Evolutionary conservation across 2,797 vertebrate species (phyloP), one percentile per base, ranked within the genome.

Genomic region (Cuniculus paca): DNA sequence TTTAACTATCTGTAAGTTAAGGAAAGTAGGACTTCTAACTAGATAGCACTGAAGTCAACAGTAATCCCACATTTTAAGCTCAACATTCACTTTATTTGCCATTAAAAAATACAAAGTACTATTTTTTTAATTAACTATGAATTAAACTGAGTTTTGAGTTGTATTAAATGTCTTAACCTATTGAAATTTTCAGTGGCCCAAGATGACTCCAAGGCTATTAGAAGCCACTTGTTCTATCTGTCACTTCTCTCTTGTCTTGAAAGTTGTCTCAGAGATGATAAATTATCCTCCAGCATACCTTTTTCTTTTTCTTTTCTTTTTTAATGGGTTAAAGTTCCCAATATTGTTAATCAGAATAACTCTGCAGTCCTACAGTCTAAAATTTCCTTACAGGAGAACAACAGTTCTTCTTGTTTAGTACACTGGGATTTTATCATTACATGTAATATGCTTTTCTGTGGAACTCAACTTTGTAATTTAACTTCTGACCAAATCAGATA

Each of bases 331-430:
- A n/a, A 83, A 48, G 68, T 58, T 85, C 54, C 75, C 70, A 79
- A 82, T 78, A 83, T n/a, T 89, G 89, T 85, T 22, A 82, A 78
- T 65, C 75, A 80, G 58, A 65, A 61, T 88, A 36, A 90, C 9
- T 50, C 24, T 81, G 45, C n/a, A 86, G 19, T 58, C 19, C 54
- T 28, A 60, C 9, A 89, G 48, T 86, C 75, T 92, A 82, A 92
- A 48, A 58, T 92, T 90, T 90, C 20, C 48, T 92, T 26, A 28
- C 22, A 87, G 68, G 42, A 42, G 78, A 63, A 36, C 90, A 86
- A 86, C 42, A 70, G 0, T 81, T 61, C 45, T 94, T 20, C 17
- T 58, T 80, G 56, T 31, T 13, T 65, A 70, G 68, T 52, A 65
- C 7, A 52, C 8, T 83, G 74, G 56, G 83, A 48, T 39, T 82